Evolutionary conservation across 2,797 vertebrate genomes (phyloP).

Genomic region (Anolis apletophallus): DNA sequence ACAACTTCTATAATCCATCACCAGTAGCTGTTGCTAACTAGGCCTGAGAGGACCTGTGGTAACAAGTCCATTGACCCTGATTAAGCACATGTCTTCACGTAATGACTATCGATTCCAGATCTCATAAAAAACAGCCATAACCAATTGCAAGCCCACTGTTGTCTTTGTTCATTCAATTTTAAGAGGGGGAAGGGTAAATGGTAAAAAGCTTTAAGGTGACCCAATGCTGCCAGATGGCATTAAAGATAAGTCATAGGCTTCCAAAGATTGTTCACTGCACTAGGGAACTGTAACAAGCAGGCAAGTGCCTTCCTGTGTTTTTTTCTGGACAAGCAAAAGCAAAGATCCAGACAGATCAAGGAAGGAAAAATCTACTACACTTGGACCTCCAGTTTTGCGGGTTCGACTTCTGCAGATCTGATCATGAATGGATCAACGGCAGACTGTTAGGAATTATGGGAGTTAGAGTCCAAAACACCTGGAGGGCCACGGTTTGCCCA

Average conservation of each 20-base stretch:
- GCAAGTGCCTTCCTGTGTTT: background rate
- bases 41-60: too few relatives aligned
- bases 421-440: too few relatives aligned
- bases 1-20: background rate
- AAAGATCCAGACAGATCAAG: background rate
- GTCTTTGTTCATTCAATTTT: background rate
- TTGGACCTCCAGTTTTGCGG: too few relatives aligned
- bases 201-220: background rate
- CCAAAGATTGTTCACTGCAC: background rate
- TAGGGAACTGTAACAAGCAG: conserved; percentile 2
- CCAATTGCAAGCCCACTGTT: background rate
- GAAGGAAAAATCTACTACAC: background rate
- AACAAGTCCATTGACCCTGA: too few relatives aligned
- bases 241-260: background rate
- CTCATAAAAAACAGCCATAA: too few relatives aligned
- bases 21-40: background rate
- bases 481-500: too few relatives aligned
- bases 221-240: background rate
- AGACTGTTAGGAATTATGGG: too few relatives aligned
- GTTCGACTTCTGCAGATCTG: too few relatives aligned
- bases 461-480: too few relatives aligned
- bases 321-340: background rate
- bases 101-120: background rate
- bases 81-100: background rate
- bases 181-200: background rate